Base-by-base conservation (phyloP, 1,140 invertebrate species). In the Cydia pomonella region DNA sequence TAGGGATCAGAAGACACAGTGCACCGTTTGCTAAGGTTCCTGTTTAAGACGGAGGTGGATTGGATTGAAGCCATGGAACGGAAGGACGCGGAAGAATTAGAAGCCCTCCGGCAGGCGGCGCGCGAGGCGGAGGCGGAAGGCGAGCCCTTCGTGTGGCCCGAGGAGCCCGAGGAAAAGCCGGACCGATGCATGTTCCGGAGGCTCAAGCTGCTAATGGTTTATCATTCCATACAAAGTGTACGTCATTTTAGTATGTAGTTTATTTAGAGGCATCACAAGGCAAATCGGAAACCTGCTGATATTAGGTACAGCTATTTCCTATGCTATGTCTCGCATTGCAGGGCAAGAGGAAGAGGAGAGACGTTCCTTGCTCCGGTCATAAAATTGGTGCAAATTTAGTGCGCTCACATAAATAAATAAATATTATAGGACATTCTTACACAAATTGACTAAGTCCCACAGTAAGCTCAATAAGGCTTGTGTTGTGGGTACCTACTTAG, bases 1-100 rank as follows among this genome's bases (percentile, higher is more conserved):
- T 13, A 93, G 93, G 92, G 92, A 10, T 93, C 93, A 18, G 92
- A 93, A 82, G 91, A 93, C 75, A 92, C 89, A 18, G 76, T 93
- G 7, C 83, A 91, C 72, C 85, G 91, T 69, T 91, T 93, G 75
- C 80, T 93, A 73, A 82, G 90, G 50, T 92, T 91, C 76, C 76
- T 93, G n/a, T 87, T 93, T 25, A 73, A 84, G 50, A 80, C 75
- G 12, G 90, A 91, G 79, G 16, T 53, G 1, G 73, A 87, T n/a
- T 88, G 83, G 85, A 84, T 81, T 72, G 77, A 84, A 18, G 21
- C 82, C 29, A 87, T 79, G 77, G 75, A 76, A 13, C 78, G 76
- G 29, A 72, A 76, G 6, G 84, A 88, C 3, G 78, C 83, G 33
- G 79, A 86, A 59, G 27, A 63, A 10, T 74, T 59, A 0, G 38